Evolutionary conservation across 1,140 invertebrate species (phyloP), one percentile per base, ranked within the genome.

Genomic region (Brachionus rubens): DNA sequence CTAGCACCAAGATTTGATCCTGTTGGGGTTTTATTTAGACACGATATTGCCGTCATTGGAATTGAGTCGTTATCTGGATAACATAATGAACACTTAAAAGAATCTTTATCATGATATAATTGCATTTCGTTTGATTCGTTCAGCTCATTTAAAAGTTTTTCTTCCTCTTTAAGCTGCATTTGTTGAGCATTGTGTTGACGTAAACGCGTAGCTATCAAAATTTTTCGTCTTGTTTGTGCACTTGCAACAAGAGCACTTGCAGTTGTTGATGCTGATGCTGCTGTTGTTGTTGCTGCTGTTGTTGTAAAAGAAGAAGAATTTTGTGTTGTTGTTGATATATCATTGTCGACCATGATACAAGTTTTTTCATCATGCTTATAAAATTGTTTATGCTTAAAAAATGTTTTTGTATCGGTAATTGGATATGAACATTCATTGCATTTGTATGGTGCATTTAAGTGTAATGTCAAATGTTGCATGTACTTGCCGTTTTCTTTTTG

Each of bases 401-500:
- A 72, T 30, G 68, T 72, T 40, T 72, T 72, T 40, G 50, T 72
- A 40, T 72, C 68, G 5, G 46, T 72, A 14, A 72, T 72, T 12
- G 68, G 68, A 72, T 72, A 72, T 6, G 68, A 72, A 14, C 68
- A 72, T 72, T 72, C 68, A 26, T 72, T 72, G 46, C 68, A 72
- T 26, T 72, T 72, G n/a, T 72, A 72, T 2, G 68, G 68, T 4
- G 68, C 68, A 28, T 72, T 72, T 21, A 72, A 52, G 50, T 72
- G 68, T 16, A 72, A 12, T 7, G 24, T 40, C 14, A 72, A 41
- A 7, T 72, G 68, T 24, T 72, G 68, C 68, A 72, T 72, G 16
- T 72, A 72, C 9, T 72, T 72, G 3, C 68, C 68, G 19, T 72
- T 72, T 54, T 72, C 68, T 72, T 72, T 72, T 72, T 72, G 68